phyloP scores from a whole-genome alignment of 2,888 invertebrate genomes.

The Corythucha ciliata region DNA sequence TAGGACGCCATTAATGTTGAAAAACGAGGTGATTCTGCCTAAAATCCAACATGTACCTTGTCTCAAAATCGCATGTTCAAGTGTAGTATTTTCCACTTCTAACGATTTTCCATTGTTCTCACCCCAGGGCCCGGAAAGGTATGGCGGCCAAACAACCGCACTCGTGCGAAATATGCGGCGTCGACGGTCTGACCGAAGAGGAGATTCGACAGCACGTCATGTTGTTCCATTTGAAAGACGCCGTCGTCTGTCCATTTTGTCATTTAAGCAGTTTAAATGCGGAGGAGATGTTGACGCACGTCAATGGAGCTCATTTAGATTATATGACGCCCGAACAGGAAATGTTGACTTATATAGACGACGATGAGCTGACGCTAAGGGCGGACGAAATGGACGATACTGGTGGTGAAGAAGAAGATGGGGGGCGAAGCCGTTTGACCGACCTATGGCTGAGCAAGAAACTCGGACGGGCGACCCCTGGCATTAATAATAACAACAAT shows the following conservation, averaged over 20 bases:
- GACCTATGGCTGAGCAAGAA: slow-evolving; percentile 26
- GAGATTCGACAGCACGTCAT: slow-evolving; percentile 70
- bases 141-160: slow-evolving; percentile 51
- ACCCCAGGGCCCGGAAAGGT: too few species aligned
- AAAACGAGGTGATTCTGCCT: too few species aligned
- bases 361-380: too few species aligned
- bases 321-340: slow-evolving; percentile 67
- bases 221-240: slow-evolving; percentile 66
- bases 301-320: slow-evolving; percentile 75
- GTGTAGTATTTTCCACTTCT: too few species aligned
- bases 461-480: slow-evolving; percentile 22
- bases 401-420: too few species aligned
- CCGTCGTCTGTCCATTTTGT: slow-evolving; percentile 73
- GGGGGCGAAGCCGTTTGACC: slow-evolving; percentile 26
- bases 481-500: slow-evolving; percentile 37
- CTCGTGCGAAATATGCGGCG: slow-evolving; percentile 78
- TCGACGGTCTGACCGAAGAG: slow-evolving; percentile 67
- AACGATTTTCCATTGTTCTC: too few species aligned
- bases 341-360: slow-evolving; percentile 67
- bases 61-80: too few species aligned
- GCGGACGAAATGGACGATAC: too few species aligned
- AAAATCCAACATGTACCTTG: too few species aligned
- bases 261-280: slow-evolving; percentile 63
- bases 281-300: slow-evolving; percentile 66
- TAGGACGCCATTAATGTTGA: too few species aligned